A percentile compares a stretch with the other conserved stretches of the same genome.
These are phyloP conservation scores for Actinopyga echinites DNA, from an alignment of 53 echinoderm and acorn worm species.

Conservation along the genomic window DNA sequence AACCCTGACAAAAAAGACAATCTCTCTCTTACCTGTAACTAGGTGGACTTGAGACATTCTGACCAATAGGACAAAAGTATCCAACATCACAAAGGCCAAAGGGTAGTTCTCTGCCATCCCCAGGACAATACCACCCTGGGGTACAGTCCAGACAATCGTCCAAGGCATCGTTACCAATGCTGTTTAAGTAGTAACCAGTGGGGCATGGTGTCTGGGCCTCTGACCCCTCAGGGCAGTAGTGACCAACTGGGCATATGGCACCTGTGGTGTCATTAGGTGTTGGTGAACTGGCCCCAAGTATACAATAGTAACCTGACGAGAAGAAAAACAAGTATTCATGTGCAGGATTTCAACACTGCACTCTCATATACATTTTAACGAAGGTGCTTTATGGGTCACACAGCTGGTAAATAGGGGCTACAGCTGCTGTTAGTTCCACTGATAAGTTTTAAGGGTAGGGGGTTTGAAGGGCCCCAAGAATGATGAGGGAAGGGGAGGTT, in stretches of 20 bases:
- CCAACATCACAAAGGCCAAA: constrained; percentile 80
- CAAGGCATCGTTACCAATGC: constrained; percentile 66
- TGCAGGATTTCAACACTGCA: no score
- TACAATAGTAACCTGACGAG: constrained; percentile 76
- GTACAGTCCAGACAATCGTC: constrained; percentile 80
- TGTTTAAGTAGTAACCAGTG: constrained; percentile 82
- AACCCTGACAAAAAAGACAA: neutral
- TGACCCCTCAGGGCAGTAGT: constrained; percentile 89
- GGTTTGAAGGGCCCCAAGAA: no score
- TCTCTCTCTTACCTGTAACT: constrained; percentile 73
- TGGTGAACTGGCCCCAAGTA: constrained; percentile 62
- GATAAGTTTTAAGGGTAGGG: no score
- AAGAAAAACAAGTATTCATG: neutral
- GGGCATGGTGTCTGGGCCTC: constrained; percentile 72
- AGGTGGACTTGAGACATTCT: constrained; percentile 83
- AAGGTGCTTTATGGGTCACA: no score
- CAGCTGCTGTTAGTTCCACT: no score
- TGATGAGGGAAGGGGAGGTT: no score
- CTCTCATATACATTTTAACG: no score
- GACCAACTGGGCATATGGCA: constrained; percentile 81
- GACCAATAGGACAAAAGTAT: constrained; percentile 92
- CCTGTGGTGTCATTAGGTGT: constrained; percentile 80
- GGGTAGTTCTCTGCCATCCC: constrained; percentile 68
- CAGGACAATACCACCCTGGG: constrained; percentile 86
- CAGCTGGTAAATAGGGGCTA: no score